Conservation (phyloP, 1,140 invertebrate species). For the Leptinotarsa defecta region DNA sequence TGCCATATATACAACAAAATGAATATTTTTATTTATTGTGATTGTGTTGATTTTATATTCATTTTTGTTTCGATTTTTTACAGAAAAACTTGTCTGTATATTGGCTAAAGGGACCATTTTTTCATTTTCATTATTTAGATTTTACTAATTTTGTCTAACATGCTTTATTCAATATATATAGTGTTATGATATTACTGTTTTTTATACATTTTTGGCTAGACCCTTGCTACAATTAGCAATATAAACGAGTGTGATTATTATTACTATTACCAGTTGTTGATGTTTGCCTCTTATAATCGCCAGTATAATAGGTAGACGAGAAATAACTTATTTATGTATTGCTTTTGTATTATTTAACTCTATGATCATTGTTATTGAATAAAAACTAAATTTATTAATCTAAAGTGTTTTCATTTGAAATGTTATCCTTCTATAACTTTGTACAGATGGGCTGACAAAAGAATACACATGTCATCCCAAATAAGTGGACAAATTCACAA, state of each 20-base stretch:
- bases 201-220: conserved; percentile 35
- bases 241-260: conserved; percentile 43
- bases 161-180: conserved; percentile 39
- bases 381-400: conserved; percentile 52
- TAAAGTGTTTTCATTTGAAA: neutral
- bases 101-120: conserved; percentile 51
- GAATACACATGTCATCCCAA: too few species aligned
- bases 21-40: conserved; percentile 40
- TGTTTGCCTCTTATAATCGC: conserved; percentile 47
- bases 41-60: conserved; percentile 29
- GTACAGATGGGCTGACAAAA: too few species aligned
- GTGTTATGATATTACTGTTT: conserved; percentile 28
- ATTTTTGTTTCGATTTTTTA: conserved; percentile 37
- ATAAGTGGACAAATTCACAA: too few species aligned
- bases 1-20: conserved; percentile 46
- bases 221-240: conserved; percentile 5
- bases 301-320: conserved; percentile 42
- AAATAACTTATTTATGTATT: conserved; percentile 45
- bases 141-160: conserved; percentile 52
- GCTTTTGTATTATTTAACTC: conserved; percentile 52
- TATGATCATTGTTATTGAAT: conserved; percentile 46
- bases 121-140: conserved; percentile 42
- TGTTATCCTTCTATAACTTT: too few species aligned
- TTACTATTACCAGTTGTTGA: conserved; percentile 36
- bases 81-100: conserved; percentile 37